Conservation (phyloP, 2,113 vertebrate genomes). For the Crotalus viridis region DNA sequence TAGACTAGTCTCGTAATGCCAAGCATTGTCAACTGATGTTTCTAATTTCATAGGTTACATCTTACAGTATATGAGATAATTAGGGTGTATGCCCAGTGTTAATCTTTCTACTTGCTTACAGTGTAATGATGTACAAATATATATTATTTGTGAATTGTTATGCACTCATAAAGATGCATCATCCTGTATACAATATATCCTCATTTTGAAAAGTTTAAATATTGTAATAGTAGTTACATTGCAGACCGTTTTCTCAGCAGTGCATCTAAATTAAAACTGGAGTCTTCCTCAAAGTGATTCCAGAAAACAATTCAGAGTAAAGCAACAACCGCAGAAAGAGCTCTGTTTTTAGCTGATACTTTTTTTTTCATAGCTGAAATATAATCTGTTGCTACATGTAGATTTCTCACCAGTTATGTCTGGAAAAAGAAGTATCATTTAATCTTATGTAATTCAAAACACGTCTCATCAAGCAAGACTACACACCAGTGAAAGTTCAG, state of each 20-base stretch:
- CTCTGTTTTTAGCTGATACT: not conserved
- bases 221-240: not conserved
- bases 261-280: not conserved
- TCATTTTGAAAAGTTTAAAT: not conserved
- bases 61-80: not conserved
- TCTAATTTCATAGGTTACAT: not conserved
- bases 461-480: conserved; percentile 51
- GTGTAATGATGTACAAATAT: not conserved
- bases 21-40: not conserved
- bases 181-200: not conserved
- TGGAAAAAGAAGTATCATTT: conserved; percentile 3
- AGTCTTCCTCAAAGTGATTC: conserved; percentile 5
- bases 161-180: not conserved
- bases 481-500: conserved; percentile 38
- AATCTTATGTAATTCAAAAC: conserved; percentile 43
- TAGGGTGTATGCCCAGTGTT: not conserved
- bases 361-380: not conserved
- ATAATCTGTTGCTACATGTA: conserved; percentile 27
- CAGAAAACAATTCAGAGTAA: conserved; percentile 27
- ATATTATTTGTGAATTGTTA: not conserved
- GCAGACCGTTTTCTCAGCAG: not conserved
- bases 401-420: not conserved
- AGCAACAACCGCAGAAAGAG: not conserved
- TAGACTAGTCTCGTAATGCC: not conserved
- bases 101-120: not conserved